These are phyloP conservation scores for Vespertilio murinus DNA, from an alignment of 2,797 vertebrate species.

Conservation along the genomic window DNA sequence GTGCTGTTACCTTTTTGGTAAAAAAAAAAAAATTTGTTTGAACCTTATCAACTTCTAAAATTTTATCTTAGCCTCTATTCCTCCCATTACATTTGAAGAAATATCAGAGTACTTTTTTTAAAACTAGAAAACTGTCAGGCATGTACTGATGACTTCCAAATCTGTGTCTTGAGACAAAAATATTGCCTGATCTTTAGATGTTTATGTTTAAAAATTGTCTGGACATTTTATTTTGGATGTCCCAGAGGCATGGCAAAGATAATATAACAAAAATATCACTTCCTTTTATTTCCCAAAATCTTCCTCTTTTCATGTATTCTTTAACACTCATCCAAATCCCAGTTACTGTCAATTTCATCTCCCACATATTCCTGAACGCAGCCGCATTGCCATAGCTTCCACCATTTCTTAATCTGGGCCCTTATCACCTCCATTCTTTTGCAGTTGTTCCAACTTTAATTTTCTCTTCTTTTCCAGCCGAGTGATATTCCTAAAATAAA, in stretches of 20 bases:
- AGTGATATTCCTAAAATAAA: neutral
- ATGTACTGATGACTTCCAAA: neutral
- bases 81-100: neutral
- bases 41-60: neutral
- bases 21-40: neutral
- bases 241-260: neutral
- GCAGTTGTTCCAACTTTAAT: neutral
- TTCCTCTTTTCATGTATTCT: neutral
- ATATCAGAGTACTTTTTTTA: neutral
- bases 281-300: neutral
- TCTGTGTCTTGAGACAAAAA: neutral
- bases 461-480: neutral
- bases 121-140: neutral
- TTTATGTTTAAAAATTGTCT: slow-evolving; percentile 4
- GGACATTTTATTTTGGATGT: neutral
- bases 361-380: neutral
- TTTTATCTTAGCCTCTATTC: slow-evolving; percentile 21
- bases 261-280: neutral
- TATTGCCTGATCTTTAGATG: neutral
- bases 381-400: neutral
- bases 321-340: neutral
- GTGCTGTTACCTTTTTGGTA: neutral
- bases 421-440: neutral
- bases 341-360: neutral
- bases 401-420: neutral